Conservation (phyloP, 2,888 invertebrate species). For the Drosophila mimetica region DNA sequence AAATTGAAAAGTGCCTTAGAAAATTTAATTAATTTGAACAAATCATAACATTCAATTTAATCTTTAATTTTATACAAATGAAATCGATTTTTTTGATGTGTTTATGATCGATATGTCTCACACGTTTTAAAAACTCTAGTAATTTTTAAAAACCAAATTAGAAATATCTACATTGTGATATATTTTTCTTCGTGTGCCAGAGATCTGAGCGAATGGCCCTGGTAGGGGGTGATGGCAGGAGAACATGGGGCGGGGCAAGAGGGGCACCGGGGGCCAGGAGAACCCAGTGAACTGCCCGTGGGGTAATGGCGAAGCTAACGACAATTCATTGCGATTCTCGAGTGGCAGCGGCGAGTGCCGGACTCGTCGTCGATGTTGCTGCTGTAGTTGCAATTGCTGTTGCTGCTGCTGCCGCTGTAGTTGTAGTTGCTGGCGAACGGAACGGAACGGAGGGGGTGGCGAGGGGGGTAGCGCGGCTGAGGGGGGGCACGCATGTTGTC, state of each 20-base stretch:
- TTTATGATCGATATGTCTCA: too few species aligned
- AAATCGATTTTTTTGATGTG: too few species aligned
- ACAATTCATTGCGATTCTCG: conserved; percentile 49
- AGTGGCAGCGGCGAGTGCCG: conserved; percentile 33
- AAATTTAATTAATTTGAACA: too few species aligned
- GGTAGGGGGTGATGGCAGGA: conserved; percentile 26
- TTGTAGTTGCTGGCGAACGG: conserved; percentile 17
- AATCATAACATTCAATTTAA: too few species aligned
- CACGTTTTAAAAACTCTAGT: too few species aligned
- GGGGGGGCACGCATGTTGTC: conserved; percentile 80
- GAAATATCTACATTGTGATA: too few species aligned
- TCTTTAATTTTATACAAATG: too few species aligned
- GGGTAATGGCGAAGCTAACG: conserved; percentile 41
- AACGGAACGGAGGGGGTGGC: conserved; percentile 10
- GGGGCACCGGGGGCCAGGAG: conserved; percentile 9
- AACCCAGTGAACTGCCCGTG: conserved; percentile 45
- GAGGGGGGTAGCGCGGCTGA: conserved; percentile 19
- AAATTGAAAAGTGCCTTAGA: too few species aligned
- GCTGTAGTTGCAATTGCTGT: conserved; percentile 2
- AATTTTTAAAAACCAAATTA: too few species aligned
- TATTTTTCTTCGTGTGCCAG: not conserved
- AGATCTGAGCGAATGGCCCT: conserved; percentile 24
- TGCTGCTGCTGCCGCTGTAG: conserved; percentile 7
- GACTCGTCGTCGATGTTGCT: conserved; percentile 27
- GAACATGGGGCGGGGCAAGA: not conserved